Base-by-base conservation (phyloP, 2,888 invertebrate species). In the Helobdella robusta region DNA sequence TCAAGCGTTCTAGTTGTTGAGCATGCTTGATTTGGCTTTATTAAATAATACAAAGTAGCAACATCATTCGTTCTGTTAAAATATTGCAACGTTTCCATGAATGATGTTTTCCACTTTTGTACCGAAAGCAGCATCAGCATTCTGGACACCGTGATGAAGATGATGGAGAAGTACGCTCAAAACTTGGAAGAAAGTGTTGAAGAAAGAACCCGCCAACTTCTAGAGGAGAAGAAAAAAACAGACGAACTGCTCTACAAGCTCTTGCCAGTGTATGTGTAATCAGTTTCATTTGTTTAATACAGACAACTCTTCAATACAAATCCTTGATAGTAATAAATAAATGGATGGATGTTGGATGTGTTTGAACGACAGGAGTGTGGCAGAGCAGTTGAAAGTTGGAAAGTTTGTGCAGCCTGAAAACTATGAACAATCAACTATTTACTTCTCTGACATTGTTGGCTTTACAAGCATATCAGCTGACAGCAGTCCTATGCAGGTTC, bases 401-500 rank as follows among this genome's bases (percentile, higher is more conserved):
- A 71, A 74, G 52, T 70, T 73, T 5, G 76, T 78, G 8, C 70
- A 72, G 25, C 77, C 77, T 11, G 77, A 76, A 59, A 73, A 73
- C 2, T 78, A 70, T 68, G 74, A 75, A n/a, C 72, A 73, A 23
- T 73, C 74, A 5, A 74, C 76, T 1, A 74, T 77, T 23, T 77
- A 74, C 69, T 77, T 77, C 70, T 74, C 74, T 18, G 77, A 77
- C 66, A 75, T 77, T 59, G 75, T 76, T 5, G 75, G 75, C 2
- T 76, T 77, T 60, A 75, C 77, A 0, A 71, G 72, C 23, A 69
- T 77, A 4, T 72, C 75, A 0, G 73, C 75, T 2, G 70, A 72
- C 65, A 76, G 75, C 66, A 73, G 73, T 28, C 74, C 77, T 0
- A 72, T 76, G 63, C 73, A 77, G 75, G 73, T n/a, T n/a, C n/a